A percentile compares a stretch with the other conserved stretches of the same genome.
These are phyloP conservation scores for Borostomias antarcticus DNA, from an alignment of 2,797 vertebrate genomes.

Conservation along the genomic window DNA sequence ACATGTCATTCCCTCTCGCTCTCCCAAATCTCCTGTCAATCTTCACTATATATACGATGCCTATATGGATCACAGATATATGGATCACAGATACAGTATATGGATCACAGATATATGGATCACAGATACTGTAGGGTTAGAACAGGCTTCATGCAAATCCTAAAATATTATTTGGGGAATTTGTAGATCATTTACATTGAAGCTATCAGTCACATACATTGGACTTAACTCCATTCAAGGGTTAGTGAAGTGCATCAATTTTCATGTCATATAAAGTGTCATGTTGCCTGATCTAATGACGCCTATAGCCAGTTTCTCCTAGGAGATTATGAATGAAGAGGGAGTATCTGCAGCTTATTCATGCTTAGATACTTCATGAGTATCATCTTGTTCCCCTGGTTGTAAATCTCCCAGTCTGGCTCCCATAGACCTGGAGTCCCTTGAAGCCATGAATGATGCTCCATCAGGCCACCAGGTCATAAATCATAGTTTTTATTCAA, in stretches of 20 bases:
- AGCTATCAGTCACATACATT: not conserved
- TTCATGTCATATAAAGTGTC: not conserved
- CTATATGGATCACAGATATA: too few species aligned
- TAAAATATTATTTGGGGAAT: too few species aligned
- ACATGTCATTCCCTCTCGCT: too few species aligned
- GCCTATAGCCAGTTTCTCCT: not conserved
- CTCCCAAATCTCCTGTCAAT: too few species aligned
- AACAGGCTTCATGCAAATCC: not conserved
- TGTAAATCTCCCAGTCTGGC: conserved; percentile 1
- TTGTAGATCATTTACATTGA: too few species aligned
- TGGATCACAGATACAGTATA: too few species aligned
- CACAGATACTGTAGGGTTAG: not conserved
- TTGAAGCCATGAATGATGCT: not conserved
- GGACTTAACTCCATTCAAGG: not conserved
- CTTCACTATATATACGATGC: too few species aligned
- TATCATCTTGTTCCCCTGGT: not conserved
- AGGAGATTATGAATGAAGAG: not conserved
- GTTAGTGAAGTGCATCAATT: not conserved
- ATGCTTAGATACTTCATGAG: not conserved
- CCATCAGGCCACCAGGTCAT: conserved; percentile 3
- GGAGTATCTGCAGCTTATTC: not conserved
- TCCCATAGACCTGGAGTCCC: not conserved
- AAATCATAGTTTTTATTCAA: too few species aligned
- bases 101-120: not conserved
- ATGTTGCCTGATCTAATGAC: not conserved